Evolutionary conservation across 35 echinoderm and acorn worm species (phyloP), one percentile per base, ranked within the genome.

Genomic region (Lytechinus pictus): DNA sequence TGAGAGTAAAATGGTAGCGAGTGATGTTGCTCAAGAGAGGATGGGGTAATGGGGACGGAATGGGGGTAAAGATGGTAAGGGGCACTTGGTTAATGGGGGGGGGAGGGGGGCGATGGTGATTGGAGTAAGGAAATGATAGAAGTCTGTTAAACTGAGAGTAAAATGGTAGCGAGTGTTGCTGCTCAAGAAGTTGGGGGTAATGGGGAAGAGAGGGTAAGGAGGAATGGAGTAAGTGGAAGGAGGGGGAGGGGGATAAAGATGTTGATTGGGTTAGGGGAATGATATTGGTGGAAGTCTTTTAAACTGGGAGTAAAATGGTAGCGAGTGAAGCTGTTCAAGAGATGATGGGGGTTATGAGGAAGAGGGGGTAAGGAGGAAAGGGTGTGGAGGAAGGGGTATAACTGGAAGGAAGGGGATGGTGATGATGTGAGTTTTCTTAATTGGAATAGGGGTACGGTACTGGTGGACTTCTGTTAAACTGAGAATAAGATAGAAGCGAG

Each of bases 1-100:
- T 89, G 87, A 89, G 27, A 89, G 87, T 89, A 89, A 89, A 89
- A 89, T 52, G 87, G 87, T 21, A 71, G 28, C 28, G 9, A 33
- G 28, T 52, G 87, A 89, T 89, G 87, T 4, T 19, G 28, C 12
- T 33, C 87, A 71, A 29, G 87, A 27, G 27, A 29, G 87, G 33
- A 27, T 10, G 87, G n/a, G 87, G 19, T 89, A 29, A 10, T 44
- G 5, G 86, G 24, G 29, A 7, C 2, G 14, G 29, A 16, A 87
- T 10, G 2, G 52, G 87, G 52, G 51, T 27, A 29, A 89, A 28
- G 52, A 29, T 44, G 87, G 87, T 10, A 24, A 6, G 87, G 13
- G 28, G 28, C 33, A 2, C 33, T 44, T 44, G 33, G 33, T 44
- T 44, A 0, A 14, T 33, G 21, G 13, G 27, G 27, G 87, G 87